Percentiles rank a stretch among this genome's conserved stretches.
Conservation (phyloP, 2,888 invertebrate species). For the Euspilapteryx auroguttella region DNA sequence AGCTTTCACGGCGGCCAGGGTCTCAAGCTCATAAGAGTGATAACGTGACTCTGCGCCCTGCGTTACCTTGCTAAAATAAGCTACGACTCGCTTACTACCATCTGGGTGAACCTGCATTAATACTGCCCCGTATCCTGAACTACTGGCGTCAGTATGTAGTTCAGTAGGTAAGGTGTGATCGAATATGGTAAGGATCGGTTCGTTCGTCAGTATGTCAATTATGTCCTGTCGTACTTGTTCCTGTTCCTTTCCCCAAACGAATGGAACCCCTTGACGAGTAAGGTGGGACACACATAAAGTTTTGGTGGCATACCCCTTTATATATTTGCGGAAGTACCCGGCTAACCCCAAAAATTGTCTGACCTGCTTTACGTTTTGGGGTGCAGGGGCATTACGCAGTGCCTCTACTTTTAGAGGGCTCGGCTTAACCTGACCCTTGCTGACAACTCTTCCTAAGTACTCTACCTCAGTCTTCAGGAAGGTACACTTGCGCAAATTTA, state of each 20-base stretch:
- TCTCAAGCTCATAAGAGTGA: slow-evolving; percentile 5
- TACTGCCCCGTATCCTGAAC: slow-evolving; percentile 9
- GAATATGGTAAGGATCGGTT: slow-evolving; percentile 9
- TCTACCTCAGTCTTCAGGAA: slow-evolving; percentile 1
- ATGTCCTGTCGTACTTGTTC: slow-evolving; percentile 1
- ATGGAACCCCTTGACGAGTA: neutral
- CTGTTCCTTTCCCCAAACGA: slow-evolving; percentile 2
- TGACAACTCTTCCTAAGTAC: slow-evolving; percentile 2
- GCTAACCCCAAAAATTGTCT: slow-evolving; percentile 3
- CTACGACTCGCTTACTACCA: neutral
- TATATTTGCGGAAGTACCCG: slow-evolving; percentile 3
- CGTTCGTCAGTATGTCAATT: slow-evolving; percentile 1
- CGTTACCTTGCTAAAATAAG: slow-evolving; percentile 2
- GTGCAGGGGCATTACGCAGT: neutral
- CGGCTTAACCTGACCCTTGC: slow-evolving; percentile 4
- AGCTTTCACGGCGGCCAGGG: slow-evolving; percentile 4
- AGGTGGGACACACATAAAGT: neutral
- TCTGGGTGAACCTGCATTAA: slow-evolving; percentile 8
- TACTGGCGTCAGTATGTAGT: slow-evolving; percentile 12
- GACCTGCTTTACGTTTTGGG: slow-evolving; percentile 1
- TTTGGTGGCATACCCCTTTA: neutral
- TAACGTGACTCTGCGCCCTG: slow-evolving; percentile 7
- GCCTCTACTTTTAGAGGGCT: slow-evolving; percentile 2
- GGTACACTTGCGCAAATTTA: slow-evolving; percentile 3
- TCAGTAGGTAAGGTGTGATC: slow-evolving; percentile 8